Evolutionary conservation across 2,888 invertebrate genomes (phyloP).

Genomic region (Thera obeliscata): DNA sequence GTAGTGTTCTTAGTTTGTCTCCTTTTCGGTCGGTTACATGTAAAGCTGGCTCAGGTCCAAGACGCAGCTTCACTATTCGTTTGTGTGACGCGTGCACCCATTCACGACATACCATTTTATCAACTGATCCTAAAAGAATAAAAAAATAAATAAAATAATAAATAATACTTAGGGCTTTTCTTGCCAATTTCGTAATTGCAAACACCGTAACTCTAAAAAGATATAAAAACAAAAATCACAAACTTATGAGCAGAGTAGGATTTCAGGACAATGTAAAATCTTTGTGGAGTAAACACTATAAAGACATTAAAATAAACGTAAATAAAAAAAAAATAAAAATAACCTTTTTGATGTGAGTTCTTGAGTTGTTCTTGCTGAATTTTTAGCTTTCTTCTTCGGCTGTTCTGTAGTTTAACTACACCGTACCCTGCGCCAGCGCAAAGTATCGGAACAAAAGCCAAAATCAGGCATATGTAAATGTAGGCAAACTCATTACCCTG

Average conservation of each 20-base stretch:
- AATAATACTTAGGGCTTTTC: background rate
- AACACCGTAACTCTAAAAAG: too few relatives aligned
- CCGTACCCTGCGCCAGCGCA: slow-evolving; percentile 97
- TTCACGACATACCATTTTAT: slow-evolving; percentile 96
- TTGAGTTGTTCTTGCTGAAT: slow-evolving; percentile 91
- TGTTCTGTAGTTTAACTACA: slow-evolving; percentile 95
- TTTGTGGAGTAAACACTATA: too few relatives aligned
- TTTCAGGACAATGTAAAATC: too few relatives aligned
- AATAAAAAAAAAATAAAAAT: background rate
- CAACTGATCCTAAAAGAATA: slow-evolving; percentile 86
- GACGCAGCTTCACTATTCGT: slow-evolving; percentile 93
- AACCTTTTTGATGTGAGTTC: slow-evolving; percentile 81
- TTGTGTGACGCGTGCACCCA: slow-evolving; percentile 97
- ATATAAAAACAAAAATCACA: too few relatives aligned
- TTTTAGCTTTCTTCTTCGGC: slow-evolving; percentile 90
- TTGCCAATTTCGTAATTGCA: background rate
- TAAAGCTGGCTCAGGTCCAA: slow-evolving; percentile 94
- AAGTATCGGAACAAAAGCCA: slow-evolving; percentile 96
- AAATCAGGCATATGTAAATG: slow-evolving; percentile 96
- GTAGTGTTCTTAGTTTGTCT: slow-evolving; percentile 93
- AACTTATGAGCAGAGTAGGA: too few relatives aligned
- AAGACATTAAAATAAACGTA: background rate
- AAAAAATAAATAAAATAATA: slow-evolving; percentile 1
- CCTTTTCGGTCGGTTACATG: slow-evolving; percentile 96
- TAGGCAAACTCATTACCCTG: slow-evolving; percentile 98